These are phyloP conservation scores for Perognathus longimembris DNA, from an alignment of 2,113 vertebrate genomes.

Conservation along the genomic window DNA sequence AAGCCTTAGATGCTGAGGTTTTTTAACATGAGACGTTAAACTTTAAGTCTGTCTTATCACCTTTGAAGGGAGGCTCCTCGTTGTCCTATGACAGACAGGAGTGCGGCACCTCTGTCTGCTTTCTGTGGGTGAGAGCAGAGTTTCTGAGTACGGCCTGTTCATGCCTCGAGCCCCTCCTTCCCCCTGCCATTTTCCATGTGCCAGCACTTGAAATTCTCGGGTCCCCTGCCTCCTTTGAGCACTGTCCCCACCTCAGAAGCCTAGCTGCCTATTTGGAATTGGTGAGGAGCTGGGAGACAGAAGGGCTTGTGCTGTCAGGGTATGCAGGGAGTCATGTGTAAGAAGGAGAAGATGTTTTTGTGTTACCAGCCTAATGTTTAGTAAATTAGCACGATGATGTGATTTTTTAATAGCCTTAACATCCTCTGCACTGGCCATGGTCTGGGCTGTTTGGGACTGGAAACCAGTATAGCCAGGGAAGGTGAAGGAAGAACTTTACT, in stretches of 20 bases:
- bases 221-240: neutral
- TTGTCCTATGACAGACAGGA: neutral
- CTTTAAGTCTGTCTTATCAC: neutral
- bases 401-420: neutral
- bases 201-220: neutral
- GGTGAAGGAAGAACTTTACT: neutral
- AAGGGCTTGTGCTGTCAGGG: neutral
- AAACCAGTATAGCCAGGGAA: neutral
- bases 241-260: neutral
- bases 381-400: neutral
- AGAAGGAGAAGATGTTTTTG: neutral
- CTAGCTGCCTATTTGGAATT: neutral
- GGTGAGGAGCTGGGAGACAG: neutral
- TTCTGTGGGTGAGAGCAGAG: neutral
- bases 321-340: neutral
- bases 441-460: neutral
- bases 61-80: neutral
- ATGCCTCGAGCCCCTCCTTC: neutral
- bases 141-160: neutral
- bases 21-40: neutral
- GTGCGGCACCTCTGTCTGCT: neutral
- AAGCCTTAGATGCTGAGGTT: neutral
- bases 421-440: accelerated
- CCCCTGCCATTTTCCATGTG: neutral
- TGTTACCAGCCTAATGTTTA: neutral